Evolutionary conservation across 2,113 vertebrate genomes (phyloP).

Genomic region (Paedocypris sp.): DNA sequence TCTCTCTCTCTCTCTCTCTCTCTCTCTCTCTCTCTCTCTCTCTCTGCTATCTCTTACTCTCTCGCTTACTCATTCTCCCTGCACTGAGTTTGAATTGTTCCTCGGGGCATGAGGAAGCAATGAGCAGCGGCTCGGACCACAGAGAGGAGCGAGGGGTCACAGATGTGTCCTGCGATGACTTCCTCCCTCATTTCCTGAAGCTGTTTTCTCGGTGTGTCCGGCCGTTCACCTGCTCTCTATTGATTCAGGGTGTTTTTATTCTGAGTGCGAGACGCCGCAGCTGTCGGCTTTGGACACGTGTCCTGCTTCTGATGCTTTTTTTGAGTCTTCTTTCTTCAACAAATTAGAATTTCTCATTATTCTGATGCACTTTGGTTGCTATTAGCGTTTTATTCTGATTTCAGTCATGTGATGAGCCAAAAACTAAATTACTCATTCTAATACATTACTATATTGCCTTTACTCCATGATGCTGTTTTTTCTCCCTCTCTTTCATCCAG

Average conservation of each 20-base stretch:
- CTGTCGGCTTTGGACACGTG: neutral
- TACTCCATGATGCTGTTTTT: no score
- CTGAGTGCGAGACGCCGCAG: neutral
- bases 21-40: no score
- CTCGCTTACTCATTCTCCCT: slow-evolving; percentile 15
- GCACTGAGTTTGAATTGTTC: neutral
- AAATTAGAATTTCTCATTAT: no score
- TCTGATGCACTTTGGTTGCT: no score
- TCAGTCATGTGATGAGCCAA: no score
- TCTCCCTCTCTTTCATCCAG: no score
- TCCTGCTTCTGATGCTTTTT: neutral
- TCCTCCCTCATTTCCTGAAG: slow-evolving; percentile 32
- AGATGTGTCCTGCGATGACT: slow-evolving; percentile 6
- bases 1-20: no score
- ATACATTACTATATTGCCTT: no score
- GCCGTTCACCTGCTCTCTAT: slow-evolving; percentile 6
- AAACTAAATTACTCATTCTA: no score
- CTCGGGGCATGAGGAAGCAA: neutral
- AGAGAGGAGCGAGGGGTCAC: neutral
- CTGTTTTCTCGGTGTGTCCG: slow-evolving; percentile 24
- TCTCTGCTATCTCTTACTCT: no score
- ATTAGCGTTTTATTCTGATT: no score
- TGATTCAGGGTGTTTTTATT: neutral
- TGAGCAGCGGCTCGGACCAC: neutral
- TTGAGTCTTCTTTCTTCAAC: no score